Percentiles rank a stretch among this genome's conserved stretches.
Conservation (phyloP, 2,888 invertebrate species). For the Penaeus monodon region DNA sequence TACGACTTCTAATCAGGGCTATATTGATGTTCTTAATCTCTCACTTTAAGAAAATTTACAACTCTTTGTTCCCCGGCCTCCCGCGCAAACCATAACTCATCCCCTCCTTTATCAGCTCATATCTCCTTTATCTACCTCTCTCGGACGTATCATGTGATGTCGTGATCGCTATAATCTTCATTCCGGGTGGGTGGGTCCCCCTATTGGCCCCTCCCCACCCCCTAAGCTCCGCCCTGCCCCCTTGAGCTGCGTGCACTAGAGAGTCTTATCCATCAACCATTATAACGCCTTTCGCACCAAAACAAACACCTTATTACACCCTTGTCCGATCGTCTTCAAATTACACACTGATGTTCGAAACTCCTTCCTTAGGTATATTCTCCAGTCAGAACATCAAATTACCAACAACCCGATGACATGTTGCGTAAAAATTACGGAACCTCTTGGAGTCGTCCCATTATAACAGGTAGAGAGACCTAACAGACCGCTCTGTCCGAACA, state of each 20-base stretch:
- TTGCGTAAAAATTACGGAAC: constrained; percentile 9
- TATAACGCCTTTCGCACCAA: constrained; percentile 64
- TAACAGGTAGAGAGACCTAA: constrained; percentile 20
- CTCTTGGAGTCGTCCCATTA: constrained; percentile 29
- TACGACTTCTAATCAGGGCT: constrained; percentile 56
- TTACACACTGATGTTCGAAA: constrained; percentile 27
- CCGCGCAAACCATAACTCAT: constrained; percentile 57
- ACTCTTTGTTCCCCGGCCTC: constrained; percentile 54
- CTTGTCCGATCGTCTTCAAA: constrained; percentile 58
- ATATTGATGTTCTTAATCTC: constrained; percentile 60
- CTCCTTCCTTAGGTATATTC: background rate
- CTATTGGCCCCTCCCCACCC: constrained; percentile 7
- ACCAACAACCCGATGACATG: background rate
- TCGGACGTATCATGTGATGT: constrained; percentile 59
- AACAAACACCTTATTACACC: constrained; percentile 63
- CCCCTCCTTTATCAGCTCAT: constrained; percentile 56
- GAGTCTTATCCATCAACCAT: constrained; percentile 63
- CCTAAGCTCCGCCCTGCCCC: constrained; percentile 42
- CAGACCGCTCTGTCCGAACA: constrained; percentile 41
- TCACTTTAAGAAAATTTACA: constrained; percentile 58
- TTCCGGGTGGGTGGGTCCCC: constrained; percentile 40
- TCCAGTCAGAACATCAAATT: background rate
- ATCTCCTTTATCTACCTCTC: constrained; percentile 52
- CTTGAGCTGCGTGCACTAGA: constrained; percentile 55
- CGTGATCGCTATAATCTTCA: constrained; percentile 59